Conservation (phyloP, 1,140 invertebrate species). For the Drosophila lacertosa region DNA sequence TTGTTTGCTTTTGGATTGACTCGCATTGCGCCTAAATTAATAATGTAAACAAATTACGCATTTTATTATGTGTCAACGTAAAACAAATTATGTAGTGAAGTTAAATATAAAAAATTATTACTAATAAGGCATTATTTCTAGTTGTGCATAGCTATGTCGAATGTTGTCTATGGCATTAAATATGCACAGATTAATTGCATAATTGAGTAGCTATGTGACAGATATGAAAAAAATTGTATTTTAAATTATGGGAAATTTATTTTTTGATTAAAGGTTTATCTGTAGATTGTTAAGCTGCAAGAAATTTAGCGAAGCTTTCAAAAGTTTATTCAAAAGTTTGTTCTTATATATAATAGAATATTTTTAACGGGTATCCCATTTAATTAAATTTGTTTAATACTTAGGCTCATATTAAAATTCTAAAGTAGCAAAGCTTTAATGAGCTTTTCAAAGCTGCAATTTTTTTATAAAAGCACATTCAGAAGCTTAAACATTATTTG, state of each 20-base stretch:
- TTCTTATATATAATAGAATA: too few relatives aligned
- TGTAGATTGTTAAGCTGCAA: too few relatives aligned
- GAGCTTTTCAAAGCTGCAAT: neutral
- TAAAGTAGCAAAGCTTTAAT: neutral
- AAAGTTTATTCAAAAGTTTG: too few relatives aligned
- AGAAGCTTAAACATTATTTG: too few relatives aligned
- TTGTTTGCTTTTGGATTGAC: conserved; percentile 30
- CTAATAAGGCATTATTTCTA: too few relatives aligned
- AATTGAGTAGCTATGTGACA: conserved; percentile 21
- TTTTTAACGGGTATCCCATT: too few relatives aligned
- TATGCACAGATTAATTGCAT: conserved; percentile 35
- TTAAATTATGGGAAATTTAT: neutral
- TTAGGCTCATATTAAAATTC: too few relatives aligned
- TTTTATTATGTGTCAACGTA: conserved; percentile 54
- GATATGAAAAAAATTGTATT: neutral
- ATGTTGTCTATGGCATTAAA: conserved; percentile 17
- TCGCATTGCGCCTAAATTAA: conserved; percentile 66
- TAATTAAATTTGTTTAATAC: too few relatives aligned
- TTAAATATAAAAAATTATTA: conserved; percentile 22
- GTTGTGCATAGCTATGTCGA: neutral
- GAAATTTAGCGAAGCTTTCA: too few relatives aligned
- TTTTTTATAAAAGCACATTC: too few relatives aligned
- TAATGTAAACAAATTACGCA: conserved; percentile 71
- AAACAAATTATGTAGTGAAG: conserved; percentile 40
- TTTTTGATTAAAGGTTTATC: too few relatives aligned